Base-by-base conservation (phyloP, 2,888 invertebrate species). In the Lagria hirta region DNA sequence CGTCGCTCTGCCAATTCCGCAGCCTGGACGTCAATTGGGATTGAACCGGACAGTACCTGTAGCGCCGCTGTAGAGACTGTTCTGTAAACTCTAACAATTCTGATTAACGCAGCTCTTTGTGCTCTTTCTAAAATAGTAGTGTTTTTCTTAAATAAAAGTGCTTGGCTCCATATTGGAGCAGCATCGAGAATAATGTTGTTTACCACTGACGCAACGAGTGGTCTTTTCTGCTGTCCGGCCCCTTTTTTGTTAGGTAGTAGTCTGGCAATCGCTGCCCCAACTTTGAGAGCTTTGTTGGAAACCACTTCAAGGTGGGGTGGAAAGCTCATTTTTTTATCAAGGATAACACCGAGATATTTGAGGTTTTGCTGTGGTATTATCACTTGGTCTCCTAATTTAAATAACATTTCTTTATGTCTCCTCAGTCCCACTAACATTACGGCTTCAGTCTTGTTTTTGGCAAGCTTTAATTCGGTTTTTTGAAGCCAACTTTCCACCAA, bases 361-460 rank as follows among this genome's bases (percentile, higher is more conserved):
- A 18, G 3, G 3, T 3, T 6, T 3, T 32, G 6, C 14, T 21
- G 5, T 6, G 32, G 21, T 7, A 8, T 17, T n/a, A 32, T 20
- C n/a, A 4, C 11, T 4, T 18, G 5, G 3, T 12, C 18, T 4
- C 8, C 6, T 5, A 17, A 8, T 5, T 17, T 5, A 20, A 32
- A 17, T 4, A 3, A 5, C 4, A 32, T 17, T 4, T 20, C 14
- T 13, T n/a, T 7, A 7, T 10, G 17, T 12, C 32, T 32, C 3
- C 32, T 3, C 5, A 8, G n/a, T 5, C 32, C 32, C 4, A 32
- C 18, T 10, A 32, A 20, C 6, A 32, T 4, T 10, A 5, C 18
- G 7, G 32, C 7, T 10, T 32, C 32, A 11, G 32, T 32, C 18
- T 32, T 32, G n/a, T n/a, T n/a, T n/a, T 8, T n/a, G n/a, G n/a